Evolutionary conservation across 1,140 invertebrate species (phyloP).

Genomic region (Bombus waltoni): DNA sequence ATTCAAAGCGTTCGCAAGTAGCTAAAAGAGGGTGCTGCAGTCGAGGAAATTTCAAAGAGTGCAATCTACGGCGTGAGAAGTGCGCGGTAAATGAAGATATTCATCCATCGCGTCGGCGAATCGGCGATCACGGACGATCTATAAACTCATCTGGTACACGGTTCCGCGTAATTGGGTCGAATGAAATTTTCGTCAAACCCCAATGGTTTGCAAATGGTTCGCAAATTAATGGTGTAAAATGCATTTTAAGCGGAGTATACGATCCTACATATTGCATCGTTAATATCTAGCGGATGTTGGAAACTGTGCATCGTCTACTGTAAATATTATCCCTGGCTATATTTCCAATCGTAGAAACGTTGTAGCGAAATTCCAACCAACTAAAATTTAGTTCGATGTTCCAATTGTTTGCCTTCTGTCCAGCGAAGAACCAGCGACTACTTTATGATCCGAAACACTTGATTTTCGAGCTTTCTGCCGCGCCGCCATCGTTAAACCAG

Average conservation of each 20-base stretch:
- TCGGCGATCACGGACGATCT: neutral
- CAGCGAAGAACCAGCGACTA: too few relatives aligned
- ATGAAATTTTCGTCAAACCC: constrained; percentile 11
- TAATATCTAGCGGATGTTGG: neutral
- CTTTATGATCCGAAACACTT: neutral
- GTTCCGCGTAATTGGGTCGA: neutral
- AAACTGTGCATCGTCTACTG: neutral
- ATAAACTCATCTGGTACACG: constrained; percentile 2
- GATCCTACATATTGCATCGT: neutral
- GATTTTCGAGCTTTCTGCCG: too few relatives aligned
- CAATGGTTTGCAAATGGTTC: neutral
- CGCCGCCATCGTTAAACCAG: neutral
- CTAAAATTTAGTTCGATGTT: neutral
- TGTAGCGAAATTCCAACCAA: neutral
- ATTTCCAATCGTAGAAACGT: neutral
- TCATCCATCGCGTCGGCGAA: neutral
- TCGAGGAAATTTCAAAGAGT: neutral
- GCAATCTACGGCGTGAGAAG: neutral
- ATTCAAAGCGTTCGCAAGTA: neutral
- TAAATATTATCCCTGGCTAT: neutral
- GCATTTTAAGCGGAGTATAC: neutral
- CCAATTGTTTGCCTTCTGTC: neutral
- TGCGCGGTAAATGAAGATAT: neutral
- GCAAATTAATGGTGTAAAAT: constrained; percentile 18
- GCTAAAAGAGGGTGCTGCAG: neutral